Base-by-base conservation (phyloP, 2,888 invertebrate species). In the Orchesella flavescens region DNA sequence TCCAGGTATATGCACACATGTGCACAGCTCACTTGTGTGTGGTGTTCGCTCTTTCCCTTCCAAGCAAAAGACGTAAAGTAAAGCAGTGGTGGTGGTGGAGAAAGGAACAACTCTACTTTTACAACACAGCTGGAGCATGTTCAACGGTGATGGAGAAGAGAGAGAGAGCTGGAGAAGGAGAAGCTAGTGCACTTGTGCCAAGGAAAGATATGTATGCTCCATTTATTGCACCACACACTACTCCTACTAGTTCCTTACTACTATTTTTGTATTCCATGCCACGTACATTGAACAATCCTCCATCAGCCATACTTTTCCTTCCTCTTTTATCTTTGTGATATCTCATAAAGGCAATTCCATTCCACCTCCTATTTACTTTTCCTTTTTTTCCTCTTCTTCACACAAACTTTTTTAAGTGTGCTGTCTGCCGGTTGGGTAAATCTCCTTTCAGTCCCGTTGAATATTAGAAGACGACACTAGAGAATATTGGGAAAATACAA, bases 321-420 rank as follows among this genome's bases (percentile, higher is more conserved):
- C 34, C 34, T 34, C 34, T 34, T 34, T 34, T 34, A 34, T 34
- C 34, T 34, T 34, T 34, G 34, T 34, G 34, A 34, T 34, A 34
- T 34, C 34, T 34, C 34, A 34, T 34, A 34, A 34, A 34, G 34
- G 34, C 34, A 34, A 34, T 34, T 34, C 34, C 34, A 34, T 34
- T 34, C 34, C 34, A 34, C 34, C 34, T 34, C 34, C 46, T 73
- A 61, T 73, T 73, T 73, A 55, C 73, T 61, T 73, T 73, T 73
- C 61, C 44, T 61, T 34, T 71, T 73, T 46, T 46, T 59, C 55
- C 9, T 53, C 19, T 71, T 69, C 69, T 71, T 71, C 55, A 13
- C 24, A 34, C 34, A 34, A 34, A 34, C 3, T 34, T 34, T 34
- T 34, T 34, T 34, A 34, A 34, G 34, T 34, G 34, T 34, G 34